Percentiles rank a stretch among this genome's conserved stretches.
Evolutionary conservation across 2,888 invertebrate species (phyloP).

Genomic region (Eretmocerus hayati): DNA sequence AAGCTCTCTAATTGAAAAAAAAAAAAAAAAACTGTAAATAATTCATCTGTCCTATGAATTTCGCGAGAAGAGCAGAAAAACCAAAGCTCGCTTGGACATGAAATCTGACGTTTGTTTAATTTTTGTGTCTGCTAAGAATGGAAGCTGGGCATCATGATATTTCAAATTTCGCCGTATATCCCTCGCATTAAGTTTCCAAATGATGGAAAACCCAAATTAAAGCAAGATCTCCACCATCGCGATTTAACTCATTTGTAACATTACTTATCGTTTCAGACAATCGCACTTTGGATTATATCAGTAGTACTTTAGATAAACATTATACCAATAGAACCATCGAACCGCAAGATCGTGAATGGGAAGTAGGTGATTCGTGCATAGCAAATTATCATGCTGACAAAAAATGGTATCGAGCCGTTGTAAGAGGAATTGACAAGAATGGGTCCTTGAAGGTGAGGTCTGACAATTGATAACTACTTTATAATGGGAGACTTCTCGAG

Average conservation of each 20-base stretch:
- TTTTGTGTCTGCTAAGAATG: too few species aligned
- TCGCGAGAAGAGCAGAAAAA: too few species aligned
- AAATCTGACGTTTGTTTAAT: too few species aligned
- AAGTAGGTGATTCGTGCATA: conserved; percentile 60
- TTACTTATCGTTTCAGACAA: conserved; percentile 28
- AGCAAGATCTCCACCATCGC: not conserved
- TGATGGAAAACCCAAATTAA: not conserved
- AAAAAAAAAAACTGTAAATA: too few species aligned
- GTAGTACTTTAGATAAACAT: conserved; percentile 48
- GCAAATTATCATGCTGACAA: conserved; percentile 61
- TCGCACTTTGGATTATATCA: conserved; percentile 48
- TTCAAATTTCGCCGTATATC: not conserved
- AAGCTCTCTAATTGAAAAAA: too few species aligned
- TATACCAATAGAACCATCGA: conserved; percentile 49
- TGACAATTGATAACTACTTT: conserved; percentile 46
- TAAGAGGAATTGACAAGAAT: too few species aligned
- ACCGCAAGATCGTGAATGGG: conserved; percentile 53
- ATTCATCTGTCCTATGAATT: too few species aligned
- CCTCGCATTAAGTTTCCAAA: not conserved
- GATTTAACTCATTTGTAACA: not conserved
- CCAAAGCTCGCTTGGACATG: too few species aligned
- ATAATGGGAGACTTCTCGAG: conserved; percentile 61
- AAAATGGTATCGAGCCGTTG: conserved; percentile 63
- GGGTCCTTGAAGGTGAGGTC: not conserved
- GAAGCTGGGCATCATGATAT: too few species aligned